Evolutionary conservation across 2,888 invertebrate genomes (phyloP).

Genomic region (Drosophila infuscata): DNA sequence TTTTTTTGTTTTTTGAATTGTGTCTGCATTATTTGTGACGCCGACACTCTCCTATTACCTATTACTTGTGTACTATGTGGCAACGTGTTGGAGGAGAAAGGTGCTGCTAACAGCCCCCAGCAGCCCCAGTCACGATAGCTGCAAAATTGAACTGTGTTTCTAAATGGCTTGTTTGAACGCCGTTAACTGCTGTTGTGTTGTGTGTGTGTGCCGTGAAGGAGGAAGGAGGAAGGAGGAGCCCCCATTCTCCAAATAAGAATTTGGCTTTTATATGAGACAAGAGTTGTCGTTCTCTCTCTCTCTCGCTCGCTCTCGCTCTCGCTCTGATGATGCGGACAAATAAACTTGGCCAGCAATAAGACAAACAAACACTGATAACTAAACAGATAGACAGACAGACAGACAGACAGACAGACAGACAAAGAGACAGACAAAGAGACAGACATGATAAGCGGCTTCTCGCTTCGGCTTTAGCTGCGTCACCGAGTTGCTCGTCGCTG

Average conservation of each 20-base stretch:
- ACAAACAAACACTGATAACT: slow-evolving; percentile 35
- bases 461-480: slow-evolving; percentile 11
- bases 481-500: slow-evolving; percentile 2
- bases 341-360: slow-evolving; percentile 53
- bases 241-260: slow-evolving; percentile 47
- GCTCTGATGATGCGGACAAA: slow-evolving; percentile 40
- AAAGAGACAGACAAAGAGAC: slow-evolving; percentile 3
- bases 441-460: slow-evolving; percentile 46
- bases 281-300: slow-evolving; percentile 3
- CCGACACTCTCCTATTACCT: neutral
- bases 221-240: neutral
- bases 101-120: neutral
- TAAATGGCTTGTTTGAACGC: slow-evolving; percentile 47
- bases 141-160: slow-evolving; percentile 23
- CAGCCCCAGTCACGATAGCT: slow-evolving; percentile 7
- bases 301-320: slow-evolving; percentile 9
- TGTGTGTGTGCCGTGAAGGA: neutral
- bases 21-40: slow-evolving; percentile 7
- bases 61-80: neutral
- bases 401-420: neutral
- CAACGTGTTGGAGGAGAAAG: neutral
- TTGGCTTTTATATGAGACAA: slow-evolving; percentile 37
- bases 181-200: slow-evolving; percentile 31
- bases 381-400: slow-evolving; percentile 8
- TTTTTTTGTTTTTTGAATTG: neutral